These are phyloP conservation scores for Galemys pyrenaicus DNA, from an alignment of 2,113 vertebrate genomes.

Conservation along the genomic window DNA sequence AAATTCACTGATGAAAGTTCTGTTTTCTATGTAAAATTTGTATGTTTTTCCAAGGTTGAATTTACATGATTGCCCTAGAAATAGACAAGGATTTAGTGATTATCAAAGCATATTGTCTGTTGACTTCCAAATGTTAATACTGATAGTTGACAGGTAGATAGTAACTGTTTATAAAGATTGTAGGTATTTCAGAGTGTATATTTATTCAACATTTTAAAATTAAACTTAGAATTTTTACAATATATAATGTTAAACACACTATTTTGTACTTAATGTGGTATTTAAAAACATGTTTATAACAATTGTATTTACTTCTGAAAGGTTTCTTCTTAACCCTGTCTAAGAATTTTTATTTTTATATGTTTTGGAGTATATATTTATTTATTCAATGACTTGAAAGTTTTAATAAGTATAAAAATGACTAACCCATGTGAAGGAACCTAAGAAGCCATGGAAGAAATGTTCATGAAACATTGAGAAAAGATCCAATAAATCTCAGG, in stretches of 20 bases:
- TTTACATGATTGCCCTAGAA: slow-evolving; percentile 43
- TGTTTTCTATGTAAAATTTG: slow-evolving; percentile 5
- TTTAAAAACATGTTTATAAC: slow-evolving; percentile 64
- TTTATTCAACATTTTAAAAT: slow-evolving; percentile 67
- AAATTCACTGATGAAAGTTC: slow-evolving; percentile 13
- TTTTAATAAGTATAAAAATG: slow-evolving; percentile 64
- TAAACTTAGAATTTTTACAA: slow-evolving; percentile 61
- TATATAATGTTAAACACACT: slow-evolving; percentile 43
- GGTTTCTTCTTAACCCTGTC: slow-evolving; percentile 38
- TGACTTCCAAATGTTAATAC: slow-evolving; percentile 59
- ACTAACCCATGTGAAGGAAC: slow-evolving; percentile 23
- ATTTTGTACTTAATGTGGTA: slow-evolving; percentile 52
- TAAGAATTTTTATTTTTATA: slow-evolving; percentile 52
- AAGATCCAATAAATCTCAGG: background rate
- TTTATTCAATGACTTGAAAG: slow-evolving; percentile 54
- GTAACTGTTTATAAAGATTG: slow-evolving; percentile 56
- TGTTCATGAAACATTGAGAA: background rate
- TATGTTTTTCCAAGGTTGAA: slow-evolving; percentile 53
- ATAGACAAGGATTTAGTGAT: slow-evolving; percentile 59
- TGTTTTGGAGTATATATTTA: slow-evolving; percentile 43
- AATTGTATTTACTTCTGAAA: slow-evolving; percentile 44
- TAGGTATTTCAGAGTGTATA: slow-evolving; percentile 60
- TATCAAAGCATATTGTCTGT: slow-evolving; percentile 47
- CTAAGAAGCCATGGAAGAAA: slow-evolving; percentile 48
- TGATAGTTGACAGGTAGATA: slow-evolving; percentile 58